These are phyloP conservation scores for Progne subis DNA, from an alignment of 2,113 vertebrate species.

Conservation along the genomic window DNA sequence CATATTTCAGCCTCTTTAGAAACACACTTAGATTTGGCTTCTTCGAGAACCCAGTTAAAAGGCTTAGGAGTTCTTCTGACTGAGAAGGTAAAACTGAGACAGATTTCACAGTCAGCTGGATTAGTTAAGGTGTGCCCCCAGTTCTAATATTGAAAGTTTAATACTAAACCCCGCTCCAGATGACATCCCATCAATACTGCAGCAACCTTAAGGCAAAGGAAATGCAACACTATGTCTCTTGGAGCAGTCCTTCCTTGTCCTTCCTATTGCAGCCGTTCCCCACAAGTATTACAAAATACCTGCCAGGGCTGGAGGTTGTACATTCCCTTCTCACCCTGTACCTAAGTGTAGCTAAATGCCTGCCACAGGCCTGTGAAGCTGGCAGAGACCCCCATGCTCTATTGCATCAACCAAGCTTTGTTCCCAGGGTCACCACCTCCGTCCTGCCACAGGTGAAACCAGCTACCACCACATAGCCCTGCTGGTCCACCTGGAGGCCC, in stretches of 20 bases:
- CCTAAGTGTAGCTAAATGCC: fast-evolving
- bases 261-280: background rate
- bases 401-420: background rate
- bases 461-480: background rate
- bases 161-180: background rate
- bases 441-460: background rate
- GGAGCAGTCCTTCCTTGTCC: background rate
- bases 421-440: background rate
- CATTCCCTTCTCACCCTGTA: background rate
- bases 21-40: background rate
- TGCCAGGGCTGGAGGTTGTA: background rate
- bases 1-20: background rate
- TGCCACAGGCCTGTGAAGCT: background rate
- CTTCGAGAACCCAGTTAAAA: background rate
- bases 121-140: background rate
- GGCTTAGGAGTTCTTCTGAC: background rate
- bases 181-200: background rate
- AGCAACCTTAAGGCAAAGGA: background rate
- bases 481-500: background rate
- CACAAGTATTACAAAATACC: background rate
- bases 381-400: background rate
- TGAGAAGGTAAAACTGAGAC: background rate
- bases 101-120: background rate
- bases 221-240: background rate
- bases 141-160: background rate